Evolutionary conservation across 1,140 invertebrate genomes (phyloP).

Genomic region (Drosophila paulistorum): DNA sequence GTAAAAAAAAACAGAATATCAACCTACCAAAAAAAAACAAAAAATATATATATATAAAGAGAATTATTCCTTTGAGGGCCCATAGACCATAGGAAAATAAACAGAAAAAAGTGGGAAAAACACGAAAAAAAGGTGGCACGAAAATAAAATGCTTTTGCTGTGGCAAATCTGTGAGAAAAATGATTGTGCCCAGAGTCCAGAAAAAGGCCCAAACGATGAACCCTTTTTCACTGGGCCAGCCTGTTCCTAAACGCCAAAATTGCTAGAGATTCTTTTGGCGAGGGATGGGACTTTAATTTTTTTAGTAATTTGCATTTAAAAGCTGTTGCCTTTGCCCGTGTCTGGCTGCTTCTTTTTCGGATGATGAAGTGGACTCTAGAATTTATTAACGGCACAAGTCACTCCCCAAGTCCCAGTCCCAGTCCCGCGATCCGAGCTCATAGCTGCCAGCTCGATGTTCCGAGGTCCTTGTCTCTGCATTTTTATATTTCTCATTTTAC

Average conservation of each 20-base stretch:
- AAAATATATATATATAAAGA: constrained; percentile 49
- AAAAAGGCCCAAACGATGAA: constrained; percentile 45
- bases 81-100: constrained; percentile 33
- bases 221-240: constrained; percentile 39
- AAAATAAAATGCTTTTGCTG: constrained; percentile 69
- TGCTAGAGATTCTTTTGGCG: constrained; percentile 7
- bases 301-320: constrained; percentile 80
- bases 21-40: constrained; percentile 6
- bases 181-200: constrained; percentile 27
- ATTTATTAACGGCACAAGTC: constrained; percentile 65
- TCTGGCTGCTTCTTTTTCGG: constrained; percentile 29
- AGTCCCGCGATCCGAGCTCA: constrained; percentile 11
- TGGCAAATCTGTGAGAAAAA: constrained; percentile 66
- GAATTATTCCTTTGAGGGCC: constrained; percentile 71
- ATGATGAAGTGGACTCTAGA: constrained; percentile 71
- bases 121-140: constrained; percentile 27
- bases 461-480: constrained; percentile 38
- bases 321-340: constrained; percentile 49
- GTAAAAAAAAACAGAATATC: constrained; percentile 20
- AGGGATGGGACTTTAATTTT: constrained; percentile 60
- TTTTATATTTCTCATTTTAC: constrained; percentile 72
- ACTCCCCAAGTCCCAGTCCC: not conserved
- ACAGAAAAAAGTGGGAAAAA: constrained; percentile 22
- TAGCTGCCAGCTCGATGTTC: not conserved
- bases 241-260: constrained; percentile 26